A percentile compares a stretch with the other conserved stretches of the same genome.
Conservation (phyloP, 2,888 invertebrate species). For the Machimus atricapillus region DNA sequence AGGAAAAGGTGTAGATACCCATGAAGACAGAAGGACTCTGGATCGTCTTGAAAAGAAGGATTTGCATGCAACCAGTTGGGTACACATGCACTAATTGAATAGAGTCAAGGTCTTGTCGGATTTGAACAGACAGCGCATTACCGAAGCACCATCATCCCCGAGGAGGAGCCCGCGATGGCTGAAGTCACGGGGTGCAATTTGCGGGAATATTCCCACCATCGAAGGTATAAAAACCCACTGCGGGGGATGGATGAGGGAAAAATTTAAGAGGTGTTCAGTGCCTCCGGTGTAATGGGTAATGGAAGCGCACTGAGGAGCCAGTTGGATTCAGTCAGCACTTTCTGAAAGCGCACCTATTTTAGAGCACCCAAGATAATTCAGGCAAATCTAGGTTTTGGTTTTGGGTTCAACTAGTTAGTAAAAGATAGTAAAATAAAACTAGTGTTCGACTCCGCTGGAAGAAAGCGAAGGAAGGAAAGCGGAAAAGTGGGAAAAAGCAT, state of each 20-base stretch:
- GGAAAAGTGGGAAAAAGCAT: background rate
- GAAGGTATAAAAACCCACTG: background rate
- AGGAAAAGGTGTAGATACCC: background rate
- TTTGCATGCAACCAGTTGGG: constrained; percentile 6
- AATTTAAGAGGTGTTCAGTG: background rate
- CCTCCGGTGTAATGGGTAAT: background rate
- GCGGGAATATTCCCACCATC: background rate
- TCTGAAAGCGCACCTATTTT: background rate
- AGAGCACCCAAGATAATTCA: background rate
- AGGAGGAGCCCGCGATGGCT: background rate
- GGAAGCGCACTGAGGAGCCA: background rate
- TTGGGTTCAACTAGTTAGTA: background rate
- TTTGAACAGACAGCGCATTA: background rate
- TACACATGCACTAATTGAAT: background rate
- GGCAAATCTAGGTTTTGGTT: background rate
- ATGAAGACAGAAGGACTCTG: background rate
- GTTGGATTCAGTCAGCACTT: background rate
- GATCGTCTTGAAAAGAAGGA: background rate
- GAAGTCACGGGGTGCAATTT: background rate
- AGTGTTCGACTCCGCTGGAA: background rate
- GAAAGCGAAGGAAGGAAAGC: background rate
- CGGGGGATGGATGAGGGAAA: background rate
- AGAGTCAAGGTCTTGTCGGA: background rate
- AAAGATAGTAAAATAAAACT: background rate
- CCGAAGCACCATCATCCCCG: background rate